Percentiles rank a stretch among this genome's conserved stretches.
phyloP scores from a whole-genome alignment of 2,797 vertebrate species.

The Gymnothorax reevesii region DNA sequence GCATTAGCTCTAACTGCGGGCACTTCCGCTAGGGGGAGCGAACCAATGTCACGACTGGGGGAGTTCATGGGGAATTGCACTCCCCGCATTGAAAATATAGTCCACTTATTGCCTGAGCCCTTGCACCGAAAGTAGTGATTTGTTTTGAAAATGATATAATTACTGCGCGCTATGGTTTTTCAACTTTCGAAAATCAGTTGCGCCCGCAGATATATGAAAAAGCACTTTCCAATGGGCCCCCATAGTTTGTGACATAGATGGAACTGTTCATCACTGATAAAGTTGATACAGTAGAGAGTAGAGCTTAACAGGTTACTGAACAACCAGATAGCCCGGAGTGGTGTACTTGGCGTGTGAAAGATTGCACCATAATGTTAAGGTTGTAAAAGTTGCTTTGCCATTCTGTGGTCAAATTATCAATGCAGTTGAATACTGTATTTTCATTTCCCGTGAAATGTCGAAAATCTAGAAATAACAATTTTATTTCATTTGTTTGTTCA shows the following conservation, averaged over 20 bases:
- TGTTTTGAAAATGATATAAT: background rate
- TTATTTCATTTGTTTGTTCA: too few species aligned
- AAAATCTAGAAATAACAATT: too few species aligned
- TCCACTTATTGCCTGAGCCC: background rate
- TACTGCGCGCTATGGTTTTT: background rate
- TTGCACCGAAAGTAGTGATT: background rate
- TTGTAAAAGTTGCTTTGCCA: too few species aligned
- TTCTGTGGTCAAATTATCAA: too few species aligned
- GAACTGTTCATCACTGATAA: conserved; percentile 22
- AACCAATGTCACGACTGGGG: conserved; percentile 37
- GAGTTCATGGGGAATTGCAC: conserved; percentile 13
- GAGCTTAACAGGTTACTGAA: conserved; percentile 10
- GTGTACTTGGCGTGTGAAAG: background rate
- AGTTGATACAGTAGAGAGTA: conserved; percentile 13
- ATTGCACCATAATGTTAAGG: background rate
- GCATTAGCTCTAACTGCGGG: conserved; percentile 38
- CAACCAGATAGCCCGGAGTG: background rate
- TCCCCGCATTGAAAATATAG: background rate
- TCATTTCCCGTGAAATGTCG: too few species aligned
- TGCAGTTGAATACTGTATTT: too few species aligned
- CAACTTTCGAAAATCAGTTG: background rate
- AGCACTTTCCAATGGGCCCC: background rate
- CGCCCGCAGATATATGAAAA: background rate
- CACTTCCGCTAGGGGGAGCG: conserved; percentile 47
- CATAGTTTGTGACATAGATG: background rate